Evolutionary conservation across 2,888 invertebrate genomes (phyloP), one percentile per base, ranked within the genome.

Genomic region (Agrotis clavis): DNA sequence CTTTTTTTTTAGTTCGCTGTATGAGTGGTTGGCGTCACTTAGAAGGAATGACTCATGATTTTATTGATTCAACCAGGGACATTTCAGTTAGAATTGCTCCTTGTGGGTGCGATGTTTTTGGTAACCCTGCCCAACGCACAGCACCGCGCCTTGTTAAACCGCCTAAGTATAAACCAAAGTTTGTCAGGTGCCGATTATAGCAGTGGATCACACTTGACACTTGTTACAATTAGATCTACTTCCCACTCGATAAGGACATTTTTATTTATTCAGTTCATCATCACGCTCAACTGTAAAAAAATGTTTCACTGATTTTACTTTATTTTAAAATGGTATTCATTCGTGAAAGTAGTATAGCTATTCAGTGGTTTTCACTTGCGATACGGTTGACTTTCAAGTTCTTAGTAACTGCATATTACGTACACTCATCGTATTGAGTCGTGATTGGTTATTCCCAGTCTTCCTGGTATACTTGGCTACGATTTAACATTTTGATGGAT

Each of bases 331-430:
- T 57, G 35, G 60, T 73, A 67, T 76, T 70, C 72, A 76, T 85
- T 76, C 76, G 81, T 77, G 85, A 85, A 84, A 85, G 86, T 83
- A 70, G 77, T 79, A 74, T 62, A 75, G 77, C 71, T 69, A 81
- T 83, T 85, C 79, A 83, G 76, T 79, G 65, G 86, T 85, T 85
- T 84, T 84, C 86, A 83, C 79, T 79, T 65, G 67, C 71, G 63
- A 66, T 83, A 74, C 73, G 54, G 83, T 74, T 81, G 81, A 79
- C 81, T 84, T 84, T 85, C 86, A 74, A 81, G 85, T 85, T 83
- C 68, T 79, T 53, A 78, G 71, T 67, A 79, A 84, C 77, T 59
- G 70, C 68, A 77, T 68, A 70, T 74, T 82, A 79, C 76, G 82
- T 83, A 71, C 53, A 71, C 67, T 63, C 61, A 54, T 76, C 73